Base-by-base conservation (phyloP, 2,797 vertebrate genomes). In the Gallinago nigripennis region DNA sequence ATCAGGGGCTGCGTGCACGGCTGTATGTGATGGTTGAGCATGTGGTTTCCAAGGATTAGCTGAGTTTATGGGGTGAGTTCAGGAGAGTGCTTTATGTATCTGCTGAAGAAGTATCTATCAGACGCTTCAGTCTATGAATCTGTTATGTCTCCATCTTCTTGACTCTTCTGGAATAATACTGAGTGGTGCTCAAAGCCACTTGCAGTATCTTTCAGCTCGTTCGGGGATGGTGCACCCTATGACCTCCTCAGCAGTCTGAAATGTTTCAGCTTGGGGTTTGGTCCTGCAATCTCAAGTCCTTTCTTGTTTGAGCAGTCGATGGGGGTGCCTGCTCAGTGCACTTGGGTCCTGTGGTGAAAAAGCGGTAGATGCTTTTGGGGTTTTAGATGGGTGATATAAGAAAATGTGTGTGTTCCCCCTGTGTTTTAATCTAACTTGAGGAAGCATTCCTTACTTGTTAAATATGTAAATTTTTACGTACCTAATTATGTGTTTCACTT, bases 1-100 rank as follows among this genome's bases (percentile, higher is more conserved):
- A 1, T 39, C 43, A 11, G 75, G 27, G 41, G 30, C 63, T 17
- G 8, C 14, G 20, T n/a, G 54, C 4, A 0, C 0, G 4, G 50
- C 63, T 35, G 10, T 45, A 10, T 0, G 0, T 25, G 11, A 11
- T n/a, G 35, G 3, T 5, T 31, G 70, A 53, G 25, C 0, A 0
- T 1, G 1, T 0, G 0, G 11, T 11, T 86, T 71, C 51, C 51
- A 10, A 2, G 4, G 73, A 56, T 25, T 8, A 57, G 31, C 33
- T 90, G 78, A 35, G 30, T 66, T 57, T 16, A 16, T 60, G 83
- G 46, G 69, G 19, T 1, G 0, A 4, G 14, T 45, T 85, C 3
- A 12, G 58, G 33, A 68, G 39, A 58, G 8, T 23, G 23, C n/a
- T 64, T 20, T 30, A 1, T 17, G 7, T 37, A 4, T 30, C 53